Percentiles rank a stretch among this genome's conserved stretches.
Conservation (phyloP, 2,113 vertebrate species). For the Anhinga rufa region DNA sequence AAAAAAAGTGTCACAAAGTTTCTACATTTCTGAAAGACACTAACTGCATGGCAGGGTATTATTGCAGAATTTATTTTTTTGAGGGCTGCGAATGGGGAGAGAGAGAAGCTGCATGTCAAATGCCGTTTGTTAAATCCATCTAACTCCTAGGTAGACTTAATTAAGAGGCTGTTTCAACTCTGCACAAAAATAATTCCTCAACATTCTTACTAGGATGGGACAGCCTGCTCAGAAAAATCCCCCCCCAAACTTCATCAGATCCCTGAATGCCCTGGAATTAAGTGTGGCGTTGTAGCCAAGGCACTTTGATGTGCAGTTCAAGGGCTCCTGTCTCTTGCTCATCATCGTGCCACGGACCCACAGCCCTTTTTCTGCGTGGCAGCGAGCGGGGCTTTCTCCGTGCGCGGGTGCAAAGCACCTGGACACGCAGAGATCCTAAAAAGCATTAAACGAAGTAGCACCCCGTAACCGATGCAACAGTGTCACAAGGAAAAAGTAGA, state of each 20-base stretch:
- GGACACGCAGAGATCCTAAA: neutral
- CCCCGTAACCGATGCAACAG: neutral
- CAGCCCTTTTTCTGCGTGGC: neutral
- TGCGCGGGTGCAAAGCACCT: neutral
- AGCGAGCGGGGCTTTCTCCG: no score
- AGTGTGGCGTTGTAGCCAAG: neutral
- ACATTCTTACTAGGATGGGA: neutral
- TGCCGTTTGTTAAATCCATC: neutral
- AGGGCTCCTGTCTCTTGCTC: neutral
- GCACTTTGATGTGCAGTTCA: neutral
- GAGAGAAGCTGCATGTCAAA: neutral
- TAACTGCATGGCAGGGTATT: neutral
- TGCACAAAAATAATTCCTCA: neutral
- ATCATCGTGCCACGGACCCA: accelerated
- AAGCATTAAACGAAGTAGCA: neutral
- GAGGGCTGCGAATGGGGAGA: neutral
- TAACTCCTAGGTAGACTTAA: neutral
- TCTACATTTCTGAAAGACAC: neutral
- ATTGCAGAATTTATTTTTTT: neutral
- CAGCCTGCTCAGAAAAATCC: neutral
- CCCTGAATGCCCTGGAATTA: neutral
- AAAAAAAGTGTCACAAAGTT: neutral
- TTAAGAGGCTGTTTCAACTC: neutral
- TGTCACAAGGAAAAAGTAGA: neutral
- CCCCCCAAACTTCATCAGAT: no score